phyloP scores from a whole-genome alignment of 2,113 vertebrate genomes.

The Cyprinus carpio region DNA sequence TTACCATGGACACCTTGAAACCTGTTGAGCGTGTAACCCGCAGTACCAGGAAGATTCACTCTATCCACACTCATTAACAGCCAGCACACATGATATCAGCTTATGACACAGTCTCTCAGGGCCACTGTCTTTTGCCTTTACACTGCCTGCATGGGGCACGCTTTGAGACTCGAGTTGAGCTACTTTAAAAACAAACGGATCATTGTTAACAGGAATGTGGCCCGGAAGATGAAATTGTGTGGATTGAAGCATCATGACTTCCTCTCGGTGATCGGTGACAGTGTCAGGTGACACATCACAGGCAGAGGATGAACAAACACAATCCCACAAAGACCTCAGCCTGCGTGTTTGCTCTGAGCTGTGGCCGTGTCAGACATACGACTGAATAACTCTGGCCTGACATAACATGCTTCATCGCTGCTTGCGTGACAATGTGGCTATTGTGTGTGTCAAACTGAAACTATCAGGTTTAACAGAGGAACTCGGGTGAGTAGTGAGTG shows the following conservation, averaged over 20 bases:
- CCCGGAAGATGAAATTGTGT: conserved; percentile 32
- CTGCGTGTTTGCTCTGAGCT: conserved; percentile 24
- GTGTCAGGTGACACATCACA: conserved; percentile 51
- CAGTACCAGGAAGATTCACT: conserved; percentile 42
- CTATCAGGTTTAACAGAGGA: conserved; percentile 13
- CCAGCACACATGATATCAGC: conserved; percentile 10
- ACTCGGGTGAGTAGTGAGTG: neutral
- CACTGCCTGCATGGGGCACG: neutral
- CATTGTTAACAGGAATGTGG: conserved; percentile 34
- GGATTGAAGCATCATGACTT: conserved; percentile 35
- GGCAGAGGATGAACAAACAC: conserved; percentile 44
- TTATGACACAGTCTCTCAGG: conserved; percentile 4
- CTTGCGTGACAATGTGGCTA: conserved; percentile 32
- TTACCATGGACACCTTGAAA: conserved; percentile 4
- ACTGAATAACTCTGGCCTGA: conserved; percentile 11
- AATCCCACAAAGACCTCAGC: conserved; percentile 32
- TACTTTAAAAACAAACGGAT: conserved; percentile 28
- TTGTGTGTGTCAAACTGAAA: conserved; percentile 36
- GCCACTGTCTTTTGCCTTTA: neutral
- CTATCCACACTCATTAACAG: conserved; percentile 42
- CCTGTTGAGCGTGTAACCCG: neutral
- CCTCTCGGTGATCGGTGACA: conserved; percentile 41
- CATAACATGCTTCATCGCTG: neutral
- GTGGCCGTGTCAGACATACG: neutral
- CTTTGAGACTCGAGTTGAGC: conserved; percentile 10